A percentile compares a stretch with the other conserved stretches of the same genome.
These are phyloP conservation scores for Drosophila algonquin DNA, from an alignment of 2,888 invertebrate genomes.

Conservation along the genomic window DNA sequence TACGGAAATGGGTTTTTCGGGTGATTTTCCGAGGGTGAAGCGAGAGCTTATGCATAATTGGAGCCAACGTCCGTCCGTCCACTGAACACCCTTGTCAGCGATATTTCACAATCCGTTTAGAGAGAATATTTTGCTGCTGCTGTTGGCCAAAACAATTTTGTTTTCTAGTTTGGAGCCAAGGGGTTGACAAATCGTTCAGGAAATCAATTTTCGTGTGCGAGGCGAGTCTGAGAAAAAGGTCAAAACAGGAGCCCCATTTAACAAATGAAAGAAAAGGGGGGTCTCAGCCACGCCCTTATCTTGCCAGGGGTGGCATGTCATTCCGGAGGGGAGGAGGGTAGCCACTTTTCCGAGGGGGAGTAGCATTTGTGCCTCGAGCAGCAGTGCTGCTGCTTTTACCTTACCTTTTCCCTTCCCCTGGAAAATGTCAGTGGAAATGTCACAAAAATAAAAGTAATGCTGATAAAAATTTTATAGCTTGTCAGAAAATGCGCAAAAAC, in stretches of 20 bases:
- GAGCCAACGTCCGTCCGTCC: constrained; percentile 60
- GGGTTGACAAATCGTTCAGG: constrained; percentile 76
- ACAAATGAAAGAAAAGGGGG: constrained; percentile 66
- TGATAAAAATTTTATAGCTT: constrained; percentile 80
- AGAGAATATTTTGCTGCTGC: constrained; percentile 40
- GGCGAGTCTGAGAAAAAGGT: constrained; percentile 59
- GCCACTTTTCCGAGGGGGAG: background rate
- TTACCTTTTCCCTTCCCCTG: constrained; percentile 27
- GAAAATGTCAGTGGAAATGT: constrained; percentile 78
- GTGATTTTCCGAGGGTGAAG: too few species aligned
- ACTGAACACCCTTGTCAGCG: constrained; percentile 73
- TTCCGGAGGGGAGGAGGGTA: constrained; percentile 23
- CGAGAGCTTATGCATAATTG: constrained; percentile 68
- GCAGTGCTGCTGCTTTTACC: constrained; percentile 43
- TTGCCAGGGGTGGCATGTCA: constrained; percentile 11
- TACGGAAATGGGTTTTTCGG: constrained; percentile 38
- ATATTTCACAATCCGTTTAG: constrained; percentile 41
- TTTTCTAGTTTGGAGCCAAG: constrained; percentile 41
- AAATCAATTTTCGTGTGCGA: constrained; percentile 71
- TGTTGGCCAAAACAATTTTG: constrained; percentile 63
- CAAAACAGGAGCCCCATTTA: constrained; percentile 60
- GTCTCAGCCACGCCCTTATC: constrained; percentile 51
- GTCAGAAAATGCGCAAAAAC: constrained; percentile 61
- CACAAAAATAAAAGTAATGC: constrained; percentile 77
- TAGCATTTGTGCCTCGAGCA: constrained; percentile 45